A percentile compares a stretch with the other conserved stretches of the same genome.
Evolutionary conservation across 2,113 vertebrate genomes (phyloP).

Genomic region (Polyodon spathula): DNA sequence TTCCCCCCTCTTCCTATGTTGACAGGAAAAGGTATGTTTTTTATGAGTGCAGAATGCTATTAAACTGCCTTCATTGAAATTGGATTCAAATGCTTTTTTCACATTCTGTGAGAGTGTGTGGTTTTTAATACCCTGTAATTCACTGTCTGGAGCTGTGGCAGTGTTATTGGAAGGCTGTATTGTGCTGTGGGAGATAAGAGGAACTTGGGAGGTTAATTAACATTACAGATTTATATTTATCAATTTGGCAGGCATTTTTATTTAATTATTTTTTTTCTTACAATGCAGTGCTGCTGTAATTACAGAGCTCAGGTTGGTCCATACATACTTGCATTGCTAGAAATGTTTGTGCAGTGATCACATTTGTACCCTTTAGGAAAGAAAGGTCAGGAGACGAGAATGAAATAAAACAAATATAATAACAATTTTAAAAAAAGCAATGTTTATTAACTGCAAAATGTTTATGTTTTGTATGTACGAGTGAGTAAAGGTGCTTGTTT

Average conservation of each 20-base stretch:
- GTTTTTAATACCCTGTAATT: slow-evolving; percentile 6
- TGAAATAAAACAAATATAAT: too few species aligned
- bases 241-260: slow-evolving; percentile 2
- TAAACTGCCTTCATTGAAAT: slow-evolving; percentile 4
- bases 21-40: too few species aligned
- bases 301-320: not conserved
- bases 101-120: not conserved
- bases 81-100: slow-evolving; percentile 2
- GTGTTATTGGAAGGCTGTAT: not conserved
- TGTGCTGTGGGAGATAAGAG: slow-evolving; percentile 21
- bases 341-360: too few species aligned
- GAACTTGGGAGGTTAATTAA: slow-evolving; percentile 19
- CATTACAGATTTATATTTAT: slow-evolving; percentile 11
- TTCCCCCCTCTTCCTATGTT: not conserved
- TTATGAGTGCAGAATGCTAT: not conserved
- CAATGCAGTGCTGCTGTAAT: not conserved
- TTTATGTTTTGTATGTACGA: too few species aligned
- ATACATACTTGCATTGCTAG: too few species aligned
- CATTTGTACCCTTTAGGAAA: too few species aligned
- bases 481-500: too few species aligned
- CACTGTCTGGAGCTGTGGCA: slow-evolving; percentile 7
- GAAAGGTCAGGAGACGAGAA: too few species aligned
- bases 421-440: too few species aligned
- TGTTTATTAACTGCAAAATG: too few species aligned
- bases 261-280: slow-evolving; percentile 6